Percentiles rank a stretch among this genome's conserved stretches.
Evolutionary conservation across 2,113 vertebrate genomes (phyloP).

Genomic region (Greenwoodochromis staneri): DNA sequence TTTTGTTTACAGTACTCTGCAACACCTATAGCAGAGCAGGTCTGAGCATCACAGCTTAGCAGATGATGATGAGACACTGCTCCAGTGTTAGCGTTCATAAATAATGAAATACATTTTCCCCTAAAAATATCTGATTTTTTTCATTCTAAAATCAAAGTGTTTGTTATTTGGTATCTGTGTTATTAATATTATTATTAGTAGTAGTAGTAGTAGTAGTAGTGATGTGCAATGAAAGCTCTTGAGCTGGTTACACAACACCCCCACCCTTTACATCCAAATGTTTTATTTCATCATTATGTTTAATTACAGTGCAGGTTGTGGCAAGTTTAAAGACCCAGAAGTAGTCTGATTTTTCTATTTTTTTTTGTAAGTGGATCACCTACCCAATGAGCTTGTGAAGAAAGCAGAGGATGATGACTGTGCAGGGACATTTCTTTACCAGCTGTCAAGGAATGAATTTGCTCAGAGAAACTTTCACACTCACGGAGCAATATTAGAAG

Average conservation of each 20-base stretch:
- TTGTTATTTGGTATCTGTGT: not conserved
- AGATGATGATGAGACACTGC: not conserved
- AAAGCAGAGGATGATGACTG: not conserved
- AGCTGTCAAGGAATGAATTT: not conserved
- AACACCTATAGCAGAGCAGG: not conserved
- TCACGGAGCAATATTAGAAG: not conserved
- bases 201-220: not conserved
- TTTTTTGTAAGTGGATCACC: not conserved
- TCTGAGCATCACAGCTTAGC: not conserved
- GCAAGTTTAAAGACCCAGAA: not conserved
- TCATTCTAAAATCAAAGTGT: not conserved
- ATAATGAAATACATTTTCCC: not conserved
- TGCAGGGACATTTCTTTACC: not conserved
- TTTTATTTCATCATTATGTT: not conserved
- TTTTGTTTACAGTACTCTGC: not conserved
- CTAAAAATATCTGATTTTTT: not conserved
- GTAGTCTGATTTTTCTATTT: accelerated
- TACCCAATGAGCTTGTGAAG: not conserved
- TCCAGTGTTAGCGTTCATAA: not conserved
- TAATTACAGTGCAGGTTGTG: not conserved
- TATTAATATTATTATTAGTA: accelerated
- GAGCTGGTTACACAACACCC: not conserved
- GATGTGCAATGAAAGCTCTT: not conserved
- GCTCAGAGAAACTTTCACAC: not conserved
- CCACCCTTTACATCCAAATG: not conserved